Evolutionary conservation across 2,113 vertebrate genomes (phyloP), one percentile per base, ranked within the genome.

Genomic region (Myrmecobius fasciatus): DNA sequence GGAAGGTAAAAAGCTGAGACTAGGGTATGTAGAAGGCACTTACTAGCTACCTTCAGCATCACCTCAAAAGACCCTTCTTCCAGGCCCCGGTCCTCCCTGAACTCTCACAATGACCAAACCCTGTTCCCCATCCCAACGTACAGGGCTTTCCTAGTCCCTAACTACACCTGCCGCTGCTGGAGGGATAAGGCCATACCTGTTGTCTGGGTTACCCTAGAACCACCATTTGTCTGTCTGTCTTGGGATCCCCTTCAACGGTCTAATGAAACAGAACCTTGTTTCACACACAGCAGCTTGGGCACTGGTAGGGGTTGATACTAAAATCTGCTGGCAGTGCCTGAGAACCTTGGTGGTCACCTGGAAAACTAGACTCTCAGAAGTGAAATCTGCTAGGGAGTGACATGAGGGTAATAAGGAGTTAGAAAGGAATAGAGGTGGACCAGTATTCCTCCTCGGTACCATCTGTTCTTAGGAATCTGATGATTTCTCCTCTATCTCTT

Each of bases 1-100:
- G 94, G n/a, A 89, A 60, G 92, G 48, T 91, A 48, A 9, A 93
- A 93, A 94, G 53, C 95, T 51, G n/a, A n/a, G n/a, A n/a, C n/a
- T n/a, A n/a, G 20, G n/a, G 20, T 24, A 43, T 43, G 2, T 22
- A 83, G n/a, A n/a, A 5, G 8, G 20, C 20, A 24, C 43, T 83
- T 43, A 22, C 67, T 43, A n/a, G 20, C 67, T 83, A 43, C 5
- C 36, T 17, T 0, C 6, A 43, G 36, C 36, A 36, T 36, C 60
- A 36, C 14, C 3, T 36, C 31, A 36, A 67, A n/a, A n/a, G 31
- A 36, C 31, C 67, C 31, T 67, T 36, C 31, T n/a, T 25, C 36
- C 14, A 8, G 17, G 17, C 36, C 17, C 20, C 36, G 0, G 67
- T 83, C n/a, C 17, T 83, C n/a, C n/a, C 8, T 8, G 7, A 83